Evolutionary conservation across 2,888 invertebrate genomes (phyloP), one percentile per base, ranked within the genome.

Genomic region (Dascillus cervinus): DNA sequence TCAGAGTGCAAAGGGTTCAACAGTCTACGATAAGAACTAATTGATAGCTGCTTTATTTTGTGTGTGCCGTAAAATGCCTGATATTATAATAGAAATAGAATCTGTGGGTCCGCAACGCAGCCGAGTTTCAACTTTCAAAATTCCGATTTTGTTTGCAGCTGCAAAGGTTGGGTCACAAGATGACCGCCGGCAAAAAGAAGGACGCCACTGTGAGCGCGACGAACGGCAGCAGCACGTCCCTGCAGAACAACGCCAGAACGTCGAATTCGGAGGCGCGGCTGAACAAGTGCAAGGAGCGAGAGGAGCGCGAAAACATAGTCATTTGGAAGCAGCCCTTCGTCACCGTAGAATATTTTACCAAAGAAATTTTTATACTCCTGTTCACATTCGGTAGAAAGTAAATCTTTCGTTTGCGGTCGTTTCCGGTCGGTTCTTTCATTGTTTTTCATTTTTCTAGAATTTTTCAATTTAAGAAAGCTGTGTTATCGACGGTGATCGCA

Each of bases 301-400:
- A 73, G 59, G 82, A 84, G 64, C 63, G 77, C 52, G 64, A 77
- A 64, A 52, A 66, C 42, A 57, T 88, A 43, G 87, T 90, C 41
- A 64, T 92, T 44, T 89, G 89, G 88, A 75, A 81, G 55, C 73
- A 76, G 51, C 91, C 92, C 4, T 49, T 89, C 39, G 73, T 71
- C 52, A 90, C 90, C 2, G 55, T 86, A 37, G 79, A 84, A 58
- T 91, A 86, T 67, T 88, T 84, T 67, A 64, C 74, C 52, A 73
- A 75, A 54, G 90, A 92, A 71, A 66, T 82, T 44, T 64, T 74
- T 36, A 70, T 77, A 54, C 69, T 85, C 51, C 64, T 75, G 51
- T 70, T 67, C 44, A 71, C 69, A 28, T 73, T 73, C 58, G 69
- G 71, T 46, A 64, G 60, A 56, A 73, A 73, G 79, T 79, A 58